A percentile compares a stretch with the other conserved stretches of the same genome.
phyloP scores from a whole-genome alignment of 2,797 vertebrate species.

The Arctocebus calabarensis region DNA sequence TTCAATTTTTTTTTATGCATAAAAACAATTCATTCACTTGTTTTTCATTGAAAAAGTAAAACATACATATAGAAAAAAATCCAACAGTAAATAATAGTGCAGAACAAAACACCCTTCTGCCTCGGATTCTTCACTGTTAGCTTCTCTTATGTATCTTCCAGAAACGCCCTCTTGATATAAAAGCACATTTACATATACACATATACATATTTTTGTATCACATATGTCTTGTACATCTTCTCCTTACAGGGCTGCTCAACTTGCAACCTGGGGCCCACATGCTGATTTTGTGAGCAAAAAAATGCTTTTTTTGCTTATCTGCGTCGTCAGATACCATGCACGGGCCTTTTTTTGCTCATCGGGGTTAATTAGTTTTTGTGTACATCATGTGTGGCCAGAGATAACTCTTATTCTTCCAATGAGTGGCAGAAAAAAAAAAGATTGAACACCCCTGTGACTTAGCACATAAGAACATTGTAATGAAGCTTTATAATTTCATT shows the following conservation, averaged over 20 bases:
- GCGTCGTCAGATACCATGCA: no score
- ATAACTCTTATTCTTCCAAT: no score
- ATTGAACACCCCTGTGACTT: neutral
- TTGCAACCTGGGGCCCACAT: no score
- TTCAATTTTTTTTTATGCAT: neutral
- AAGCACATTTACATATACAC: neutral
- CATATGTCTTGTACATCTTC: neutral
- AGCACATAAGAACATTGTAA: neutral
- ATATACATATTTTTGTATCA: neutral
- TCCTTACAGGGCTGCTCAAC: no score
- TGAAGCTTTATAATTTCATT: neutral
- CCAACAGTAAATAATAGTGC: neutral
- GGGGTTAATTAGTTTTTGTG: no score
- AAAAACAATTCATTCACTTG: neutral
- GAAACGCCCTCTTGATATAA: neutral
- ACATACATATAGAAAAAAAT: neutral
- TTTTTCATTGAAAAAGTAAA: neutral
- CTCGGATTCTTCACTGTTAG: neutral
- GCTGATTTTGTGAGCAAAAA: no score
- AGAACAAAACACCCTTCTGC: neutral
- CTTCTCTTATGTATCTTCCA: neutral
- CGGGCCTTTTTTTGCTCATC: no score
- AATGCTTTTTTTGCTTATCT: no score
- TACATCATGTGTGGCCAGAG: no score
- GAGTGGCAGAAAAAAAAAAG: no score